Conservation (phyloP, 2,797 vertebrate species). For the Amazonetta brasiliensis region DNA sequence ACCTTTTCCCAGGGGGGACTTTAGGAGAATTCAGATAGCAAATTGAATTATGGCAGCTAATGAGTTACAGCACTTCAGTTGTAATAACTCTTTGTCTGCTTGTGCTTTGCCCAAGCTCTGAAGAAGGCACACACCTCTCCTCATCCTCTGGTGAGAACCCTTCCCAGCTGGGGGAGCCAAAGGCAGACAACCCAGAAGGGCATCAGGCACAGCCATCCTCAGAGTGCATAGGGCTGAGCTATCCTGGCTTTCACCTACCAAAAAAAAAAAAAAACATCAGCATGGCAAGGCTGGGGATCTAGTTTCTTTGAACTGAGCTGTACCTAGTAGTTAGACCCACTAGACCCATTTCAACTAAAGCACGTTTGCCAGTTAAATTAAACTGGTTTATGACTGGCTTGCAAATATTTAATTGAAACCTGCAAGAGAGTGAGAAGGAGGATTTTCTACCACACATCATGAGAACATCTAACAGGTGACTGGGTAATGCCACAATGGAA, state of each 20-base stretch:
- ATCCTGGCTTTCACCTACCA: neutral
- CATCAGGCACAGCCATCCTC: neutral
- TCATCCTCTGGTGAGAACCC: neutral
- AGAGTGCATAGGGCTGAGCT: fast-evolving
- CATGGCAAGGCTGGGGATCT: fast-evolving
- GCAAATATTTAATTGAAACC: neutral
- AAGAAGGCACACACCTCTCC: neutral
- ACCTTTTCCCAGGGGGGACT: neutral
- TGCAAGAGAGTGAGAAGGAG: neutral
- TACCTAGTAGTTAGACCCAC: neutral
- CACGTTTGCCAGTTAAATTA: neutral
- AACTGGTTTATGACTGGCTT: neutral
- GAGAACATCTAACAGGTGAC: neutral
- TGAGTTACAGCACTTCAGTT: neutral
- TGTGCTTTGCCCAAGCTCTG: neutral
- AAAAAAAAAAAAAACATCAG: neutral
- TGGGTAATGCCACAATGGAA: neutral
- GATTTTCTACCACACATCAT: neutral
- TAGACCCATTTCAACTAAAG: neutral
- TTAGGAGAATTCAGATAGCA: neutral
- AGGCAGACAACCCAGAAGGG: neutral
- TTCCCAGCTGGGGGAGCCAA: neutral
- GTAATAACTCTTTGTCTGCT: neutral
- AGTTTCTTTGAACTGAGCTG: neutral
- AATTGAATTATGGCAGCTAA: conserved; percentile 45